Base-by-base conservation (phyloP, 2,797 vertebrate genomes). In the Ctenochaetus hawaiiensis region DNA sequence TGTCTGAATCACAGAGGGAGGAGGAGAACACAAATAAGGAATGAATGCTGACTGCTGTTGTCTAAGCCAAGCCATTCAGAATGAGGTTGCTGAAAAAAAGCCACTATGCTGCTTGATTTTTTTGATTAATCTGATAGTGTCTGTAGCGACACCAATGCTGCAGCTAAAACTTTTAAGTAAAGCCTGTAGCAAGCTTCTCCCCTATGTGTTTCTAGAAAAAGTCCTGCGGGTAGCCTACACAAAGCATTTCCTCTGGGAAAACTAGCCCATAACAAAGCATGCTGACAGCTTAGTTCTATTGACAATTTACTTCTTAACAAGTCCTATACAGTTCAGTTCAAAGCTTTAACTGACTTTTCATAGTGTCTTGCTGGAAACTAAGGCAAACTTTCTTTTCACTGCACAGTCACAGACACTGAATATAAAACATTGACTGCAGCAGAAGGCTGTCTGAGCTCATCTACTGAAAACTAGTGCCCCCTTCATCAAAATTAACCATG, bases 181-280 rank as follows among this genome's bases (percentile, higher is more conserved):
- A 60, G 61, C 65, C 56, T 26, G 23, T 20, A 8, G 20, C 48
- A 43, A 56, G 51, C 65, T 18, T 60, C 61, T 71, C 67, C 62
- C 17, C 26, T 10, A 60, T 14, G 56, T 45, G 56, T 47, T 48
- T 6, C 22, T 13, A 64, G 34, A 34, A 58, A 37, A 63, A 34
- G 47, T 23, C 51, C 34, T 43, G 59, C 47, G 54, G 17, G 71
- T 18, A 8, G 37, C 37, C 37, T 37, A n/a, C 51, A 44, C 39
- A 48, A 2, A 45, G 5, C 26, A 44, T 44, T 67, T 76, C 43
- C 68, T 81, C 22, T 22, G 20, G 57, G 64, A 47, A 72, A 47
- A 69, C 56, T 10, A 9, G 51, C 12, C 39, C 9, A 5, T 48
- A 12, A 45, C n/a, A 51, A 26, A 20, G 30, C 23, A 18, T 59